Base-by-base conservation (phyloP, 2,113 vertebrate genomes). In the Phaetusa simplex region DNA sequence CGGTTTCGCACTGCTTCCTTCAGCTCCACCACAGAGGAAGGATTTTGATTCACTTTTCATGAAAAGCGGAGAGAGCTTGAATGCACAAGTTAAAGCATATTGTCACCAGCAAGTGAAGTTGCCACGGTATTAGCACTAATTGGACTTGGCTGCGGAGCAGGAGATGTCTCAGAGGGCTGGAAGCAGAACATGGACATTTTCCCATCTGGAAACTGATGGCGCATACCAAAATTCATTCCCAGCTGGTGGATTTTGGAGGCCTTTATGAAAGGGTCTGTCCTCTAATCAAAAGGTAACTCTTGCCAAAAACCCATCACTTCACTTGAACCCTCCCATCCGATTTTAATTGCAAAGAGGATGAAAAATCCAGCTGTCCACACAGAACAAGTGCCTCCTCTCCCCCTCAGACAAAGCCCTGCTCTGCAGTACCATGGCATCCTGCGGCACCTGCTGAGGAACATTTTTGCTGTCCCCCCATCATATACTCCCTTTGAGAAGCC, bases 141-240 rank as follows among this genome's bases (percentile, higher is more conserved):
- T 96, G 89, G 93, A 91, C 81, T 96, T 97, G 89, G 94, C 95
- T 94, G 38, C 29, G 7, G 70, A 86, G 94, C 88, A 95, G 76
- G 78, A 67, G 62, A 92, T 89, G 84, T 93, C 95, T 97, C 91
- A 94, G 88, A 93, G 90, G 96, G 66, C 84, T 97, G 88, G 89
- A 95, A 95, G 69, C 93, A 92, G 91, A 92, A 96, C 70, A 94
- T 4, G 80, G 89, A 97, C 90, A 82, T 90, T 88, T 94, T 97
- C 78, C 95, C 83, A 86, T 94, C 88, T 95, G 86, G 79, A 94
- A 95, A 96, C 59, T 84, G 90, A 84, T 91, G 81, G 91, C 5
- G 76, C 92, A 80, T 94, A 97, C 82, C 61, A 91, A 96, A 96
- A 93, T 87, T 89, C 77, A 86, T 69, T 95, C 81, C 94, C 89